Evolutionary conservation across 2,797 vertebrate genomes (phyloP).

Genomic region (Ispidina lecontei): DNA sequence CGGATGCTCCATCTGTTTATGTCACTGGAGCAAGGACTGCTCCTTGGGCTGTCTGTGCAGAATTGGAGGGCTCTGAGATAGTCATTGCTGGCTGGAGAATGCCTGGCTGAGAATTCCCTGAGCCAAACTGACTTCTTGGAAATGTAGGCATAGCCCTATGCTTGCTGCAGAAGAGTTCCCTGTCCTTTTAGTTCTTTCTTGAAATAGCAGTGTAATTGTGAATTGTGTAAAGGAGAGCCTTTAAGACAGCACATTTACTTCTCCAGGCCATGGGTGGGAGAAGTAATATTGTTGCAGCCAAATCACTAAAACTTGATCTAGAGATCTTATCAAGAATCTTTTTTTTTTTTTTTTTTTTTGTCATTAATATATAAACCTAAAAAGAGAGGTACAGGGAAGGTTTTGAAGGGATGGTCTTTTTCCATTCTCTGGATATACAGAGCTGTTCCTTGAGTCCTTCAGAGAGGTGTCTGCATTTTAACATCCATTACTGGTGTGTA

Average conservation of each 20-base stretch:
- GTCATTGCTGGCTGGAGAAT: not conserved
- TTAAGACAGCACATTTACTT: not conserved
- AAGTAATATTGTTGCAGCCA: not conserved
- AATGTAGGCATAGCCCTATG: not conserved
- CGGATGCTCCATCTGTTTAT: not conserved
- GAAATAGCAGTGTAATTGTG: not conserved
- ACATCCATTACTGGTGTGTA: not conserved
- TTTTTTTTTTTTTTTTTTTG: not conserved
- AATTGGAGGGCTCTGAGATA: not conserved
- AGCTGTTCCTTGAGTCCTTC: not conserved
- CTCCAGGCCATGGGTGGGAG: not conserved
- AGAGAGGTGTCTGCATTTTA: not conserved
- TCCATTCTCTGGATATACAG: not conserved
- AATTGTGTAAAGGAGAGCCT: not conserved
- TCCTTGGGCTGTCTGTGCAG: not conserved
- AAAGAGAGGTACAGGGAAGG: not conserved
- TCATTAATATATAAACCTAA: not conserved
- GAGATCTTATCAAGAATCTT: not conserved
- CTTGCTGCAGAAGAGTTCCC: not conserved
- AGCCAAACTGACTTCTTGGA: not conserved
- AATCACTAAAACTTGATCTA: not conserved
- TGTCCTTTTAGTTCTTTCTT: not conserved
- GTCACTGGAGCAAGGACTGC: accelerated
- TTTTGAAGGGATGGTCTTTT: not conserved
- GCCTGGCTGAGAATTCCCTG: not conserved